A percentile compares a stretch with the other conserved stretches of the same genome.
These are phyloP conservation scores for Beaufortia kweichowensis DNA, from an alignment of 2,113 vertebrate species.

Conservation along the genomic window DNA sequence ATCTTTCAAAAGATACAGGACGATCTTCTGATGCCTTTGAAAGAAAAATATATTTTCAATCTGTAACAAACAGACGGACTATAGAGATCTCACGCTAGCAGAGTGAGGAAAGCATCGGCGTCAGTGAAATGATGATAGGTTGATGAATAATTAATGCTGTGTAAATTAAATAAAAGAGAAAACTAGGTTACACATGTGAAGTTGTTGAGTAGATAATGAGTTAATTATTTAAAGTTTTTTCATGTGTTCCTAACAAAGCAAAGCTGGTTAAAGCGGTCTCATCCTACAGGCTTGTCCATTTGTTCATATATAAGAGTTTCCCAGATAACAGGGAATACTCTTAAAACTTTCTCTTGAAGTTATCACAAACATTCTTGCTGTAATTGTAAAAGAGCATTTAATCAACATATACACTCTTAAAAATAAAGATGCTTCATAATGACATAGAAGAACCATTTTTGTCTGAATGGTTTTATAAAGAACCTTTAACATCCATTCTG, in stretches of 20 bases:
- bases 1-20: slow-evolving; percentile 18
- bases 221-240: background rate
- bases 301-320: too few relatives aligned
- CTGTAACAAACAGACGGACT: background rate
- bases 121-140: background rate
- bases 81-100: slow-evolving; percentile 5
- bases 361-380: too few relatives aligned
- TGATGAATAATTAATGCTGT: background rate
- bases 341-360: too few relatives aligned
- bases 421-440: too few relatives aligned
- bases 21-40: slow-evolving; percentile 11
- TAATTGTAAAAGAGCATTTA: too few relatives aligned
- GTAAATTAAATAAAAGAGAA: background rate
- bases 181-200: background rate
- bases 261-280: too few relatives aligned
- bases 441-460: too few relatives aligned
- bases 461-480: too few relatives aligned
- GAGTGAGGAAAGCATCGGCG: background rate
- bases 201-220: background rate
- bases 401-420: too few relatives aligned
- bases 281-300: too few relatives aligned
- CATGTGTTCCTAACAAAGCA: background rate
- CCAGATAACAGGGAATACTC: too few relatives aligned
- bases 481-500: too few relatives aligned
- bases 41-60: slow-evolving; percentile 29